Evolutionary conservation across 2,113 vertebrate species (phyloP).

Genomic region (Procavia capensis): DNA sequence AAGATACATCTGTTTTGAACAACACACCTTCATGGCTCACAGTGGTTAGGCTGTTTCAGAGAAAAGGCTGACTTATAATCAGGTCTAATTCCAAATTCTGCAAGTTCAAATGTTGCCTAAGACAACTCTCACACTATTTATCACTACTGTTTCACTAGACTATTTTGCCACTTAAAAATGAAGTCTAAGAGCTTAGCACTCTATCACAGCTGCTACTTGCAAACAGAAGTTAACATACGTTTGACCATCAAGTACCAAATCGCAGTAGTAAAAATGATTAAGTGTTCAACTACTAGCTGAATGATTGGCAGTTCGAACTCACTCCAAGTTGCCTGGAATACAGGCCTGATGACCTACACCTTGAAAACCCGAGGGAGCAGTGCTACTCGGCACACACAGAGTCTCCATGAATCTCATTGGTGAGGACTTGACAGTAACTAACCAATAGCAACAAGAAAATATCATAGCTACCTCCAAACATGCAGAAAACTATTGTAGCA

Average conservation of each 20-base stretch:
- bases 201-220: not conserved
- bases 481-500: not conserved
- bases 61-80: not conserved
- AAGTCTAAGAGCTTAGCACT: constrained; percentile 24
- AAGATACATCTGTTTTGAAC: not conserved
- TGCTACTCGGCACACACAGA: not conserved
- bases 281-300: not conserved
- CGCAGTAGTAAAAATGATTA: not conserved
- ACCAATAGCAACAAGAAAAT: not conserved
- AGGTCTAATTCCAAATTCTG: not conserved
- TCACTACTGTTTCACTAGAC: constrained; percentile 1
- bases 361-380: not conserved
- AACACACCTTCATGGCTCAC: not conserved
- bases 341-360: not conserved
- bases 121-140: not conserved
- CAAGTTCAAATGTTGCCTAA: not conserved
- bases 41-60: not conserved
- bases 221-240: constrained; percentile 29
- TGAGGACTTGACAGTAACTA: not conserved
- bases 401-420: not conserved
- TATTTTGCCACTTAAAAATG: constrained; percentile 28
- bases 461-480: not conserved
- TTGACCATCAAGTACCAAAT: not conserved
- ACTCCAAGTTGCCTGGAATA: not conserved
- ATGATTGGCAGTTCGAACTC: not conserved